Evolutionary conservation across 2,888 invertebrate species (phyloP), one percentile per base, ranked within the genome.

Genomic region (Ophion obscuratus): DNA sequence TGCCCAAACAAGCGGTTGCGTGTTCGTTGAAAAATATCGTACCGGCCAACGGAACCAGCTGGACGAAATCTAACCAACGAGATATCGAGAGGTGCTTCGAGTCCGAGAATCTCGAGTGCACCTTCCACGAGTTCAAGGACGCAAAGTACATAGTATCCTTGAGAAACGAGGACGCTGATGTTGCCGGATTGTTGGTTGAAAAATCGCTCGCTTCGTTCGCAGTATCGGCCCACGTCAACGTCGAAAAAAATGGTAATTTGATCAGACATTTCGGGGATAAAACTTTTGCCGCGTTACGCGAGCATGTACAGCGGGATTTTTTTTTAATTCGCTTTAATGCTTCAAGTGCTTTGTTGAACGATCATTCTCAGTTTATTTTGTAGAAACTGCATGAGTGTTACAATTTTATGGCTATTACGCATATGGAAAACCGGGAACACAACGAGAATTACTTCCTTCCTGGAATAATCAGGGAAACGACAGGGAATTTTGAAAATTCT

Each of bases 1-100:
- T 97, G 27, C 97, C 97, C 0, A 96, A 95, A 76, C 96, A 97
- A 95, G 97, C 97, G 0, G 94, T 97, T 0, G 95, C 95, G 75
- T 97, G 97, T 91, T 95, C 96, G 0, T 94, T 98, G 75, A 94
- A 95, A 57, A 96, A 96, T 57, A 95, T 97, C 2, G 92, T 95
- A 27, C 96, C 97, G 0, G 94, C 94, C 1, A 85, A 86, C 64
- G 95, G 95, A 6, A 95, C 95, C 0, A 94, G 93, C 83, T 97
- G 97, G 97, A 95, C 95, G 11, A 94, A 95, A 53, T 92, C 95
- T 6, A 88, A 90, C 59, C 84, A 84, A 47, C 92, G 95, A 1
- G 94, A 94, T 66, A 95, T 96, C 76, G 95, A 96, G 84, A 93
- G 95, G n/a, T 96, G 95, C 90, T 97, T 97, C 91, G 95, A 96